Conservation (phyloP, 2,888 invertebrate species). For the Aphrophora alni region DNA sequence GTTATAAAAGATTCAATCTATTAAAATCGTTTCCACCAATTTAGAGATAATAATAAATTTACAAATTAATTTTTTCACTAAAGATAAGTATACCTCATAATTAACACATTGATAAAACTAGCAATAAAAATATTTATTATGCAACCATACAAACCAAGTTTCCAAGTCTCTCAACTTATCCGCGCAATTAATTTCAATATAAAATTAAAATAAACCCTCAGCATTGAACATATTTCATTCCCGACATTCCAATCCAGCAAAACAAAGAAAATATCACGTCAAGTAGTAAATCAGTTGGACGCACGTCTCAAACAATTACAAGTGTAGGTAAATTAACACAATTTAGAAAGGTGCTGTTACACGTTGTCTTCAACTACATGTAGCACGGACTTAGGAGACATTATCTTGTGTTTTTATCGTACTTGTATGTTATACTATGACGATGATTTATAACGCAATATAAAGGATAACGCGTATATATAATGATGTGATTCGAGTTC, state of each 20-base stretch:
- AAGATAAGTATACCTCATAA: too few relatives aligned
- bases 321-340: constrained; percentile 34
- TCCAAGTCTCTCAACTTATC: not conserved
- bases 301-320: not conserved
- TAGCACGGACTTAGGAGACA: not conserved
- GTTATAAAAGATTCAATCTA: too few relatives aligned
- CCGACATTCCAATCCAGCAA: not conserved
- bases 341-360: constrained; percentile 28
- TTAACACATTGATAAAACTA: too few relatives aligned
- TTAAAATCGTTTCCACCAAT: too few relatives aligned
- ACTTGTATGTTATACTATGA: not conserved
- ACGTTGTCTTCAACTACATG: not conserved
- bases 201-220: not conserved
- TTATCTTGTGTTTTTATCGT: not conserved
- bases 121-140: too few relatives aligned
- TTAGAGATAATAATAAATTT: too few relatives aligned
- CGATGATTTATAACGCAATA: not conserved
- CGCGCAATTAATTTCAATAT: not conserved
- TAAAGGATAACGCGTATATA: too few relatives aligned
- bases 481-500: too few relatives aligned
- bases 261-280: not conserved
- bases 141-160: not conserved
- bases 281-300: not conserved
- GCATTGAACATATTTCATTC: not conserved
- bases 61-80: too few relatives aligned